Conservation (phyloP, 2,888 invertebrate species). For the Mythimna pallens region DNA sequence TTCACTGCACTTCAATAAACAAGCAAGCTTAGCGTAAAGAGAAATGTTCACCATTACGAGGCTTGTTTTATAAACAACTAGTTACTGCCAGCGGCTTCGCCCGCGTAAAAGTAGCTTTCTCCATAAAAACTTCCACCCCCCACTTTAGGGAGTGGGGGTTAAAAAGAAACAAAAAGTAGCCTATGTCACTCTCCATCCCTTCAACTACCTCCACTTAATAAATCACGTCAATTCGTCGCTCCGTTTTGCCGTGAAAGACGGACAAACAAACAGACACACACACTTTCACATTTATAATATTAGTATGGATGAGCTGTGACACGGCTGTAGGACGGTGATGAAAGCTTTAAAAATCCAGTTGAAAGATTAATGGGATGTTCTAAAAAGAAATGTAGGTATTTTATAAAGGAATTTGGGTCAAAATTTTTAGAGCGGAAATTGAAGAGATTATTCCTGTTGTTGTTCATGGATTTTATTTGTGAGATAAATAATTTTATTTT, state of each 20-base stretch:
- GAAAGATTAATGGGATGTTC: conserved; percentile 43
- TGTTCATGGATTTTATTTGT: background rate
- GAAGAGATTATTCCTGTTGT: conserved; percentile 6
- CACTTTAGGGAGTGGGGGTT: too few relatives aligned
- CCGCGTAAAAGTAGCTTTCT: too few relatives aligned
- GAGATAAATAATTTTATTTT: background rate
- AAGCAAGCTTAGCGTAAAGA: conserved; percentile 1
- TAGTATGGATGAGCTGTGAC: conserved; percentile 12
- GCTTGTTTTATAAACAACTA: conserved; percentile 41
- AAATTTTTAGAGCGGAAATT: conserved; percentile 8
- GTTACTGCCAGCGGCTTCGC: too few relatives aligned
- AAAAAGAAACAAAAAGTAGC: too few relatives aligned
- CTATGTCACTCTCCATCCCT: too few relatives aligned
- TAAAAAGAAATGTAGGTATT: conserved; percentile 26
- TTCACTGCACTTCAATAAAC: background rate
- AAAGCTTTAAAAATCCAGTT: conserved; percentile 37
- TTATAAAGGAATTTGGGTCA: conserved; percentile 14
- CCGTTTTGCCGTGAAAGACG: too few relatives aligned
- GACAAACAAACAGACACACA: too few relatives aligned
- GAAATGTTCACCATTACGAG: conserved; percentile 33
- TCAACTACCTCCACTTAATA: too few relatives aligned
- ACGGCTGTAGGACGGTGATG: conserved; percentile 21
- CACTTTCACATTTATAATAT: too few relatives aligned
- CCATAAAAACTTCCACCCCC: too few relatives aligned
- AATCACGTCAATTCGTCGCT: too few relatives aligned